A percentile compares a stretch with the other conserved stretches of the same genome.
Evolutionary conservation across 2,113 vertebrate genomes (phyloP).

Genomic region (Xyrauchen texanus): DNA sequence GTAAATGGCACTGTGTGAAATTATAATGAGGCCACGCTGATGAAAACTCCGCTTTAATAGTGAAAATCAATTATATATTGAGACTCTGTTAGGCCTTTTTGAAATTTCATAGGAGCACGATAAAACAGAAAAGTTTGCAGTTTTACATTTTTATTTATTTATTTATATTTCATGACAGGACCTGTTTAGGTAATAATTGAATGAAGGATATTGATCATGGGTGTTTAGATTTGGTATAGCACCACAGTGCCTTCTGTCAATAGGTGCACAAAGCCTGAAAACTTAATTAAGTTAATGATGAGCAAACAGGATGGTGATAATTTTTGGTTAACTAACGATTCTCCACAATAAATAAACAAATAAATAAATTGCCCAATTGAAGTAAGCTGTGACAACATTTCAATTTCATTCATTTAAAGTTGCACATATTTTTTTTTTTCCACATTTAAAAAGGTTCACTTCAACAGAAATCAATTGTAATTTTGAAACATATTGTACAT

Average conservation of each 20-base stretch:
- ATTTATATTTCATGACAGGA: neutral
- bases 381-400: neutral
- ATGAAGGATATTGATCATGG: constrained; percentile 38
- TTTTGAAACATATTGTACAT: no score
- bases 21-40: constrained; percentile 70
- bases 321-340: constrained; percentile 29
- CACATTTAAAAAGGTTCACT: no score
- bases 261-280: constrained; percentile 51
- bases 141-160: neutral
- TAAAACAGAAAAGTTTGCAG: constrained; percentile 7
- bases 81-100: constrained; percentile 36
- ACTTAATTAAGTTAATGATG: constrained; percentile 57
- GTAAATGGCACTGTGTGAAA: constrained; percentile 71
- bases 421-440: no score
- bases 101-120: constrained; percentile 44
- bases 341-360: neutral
- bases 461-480: no score
- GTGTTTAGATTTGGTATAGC: constrained; percentile 25
- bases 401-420: no score
- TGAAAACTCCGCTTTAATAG: constrained; percentile 73
- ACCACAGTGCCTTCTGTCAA: constrained; percentile 39
- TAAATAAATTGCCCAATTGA: neutral
- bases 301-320: constrained; percentile 36
- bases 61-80: constrained; percentile 68
- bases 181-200: constrained; percentile 25